phyloP scores from a whole-genome alignment of 2,113 vertebrate genomes.

The Rhizomys pruinosus region DNA sequence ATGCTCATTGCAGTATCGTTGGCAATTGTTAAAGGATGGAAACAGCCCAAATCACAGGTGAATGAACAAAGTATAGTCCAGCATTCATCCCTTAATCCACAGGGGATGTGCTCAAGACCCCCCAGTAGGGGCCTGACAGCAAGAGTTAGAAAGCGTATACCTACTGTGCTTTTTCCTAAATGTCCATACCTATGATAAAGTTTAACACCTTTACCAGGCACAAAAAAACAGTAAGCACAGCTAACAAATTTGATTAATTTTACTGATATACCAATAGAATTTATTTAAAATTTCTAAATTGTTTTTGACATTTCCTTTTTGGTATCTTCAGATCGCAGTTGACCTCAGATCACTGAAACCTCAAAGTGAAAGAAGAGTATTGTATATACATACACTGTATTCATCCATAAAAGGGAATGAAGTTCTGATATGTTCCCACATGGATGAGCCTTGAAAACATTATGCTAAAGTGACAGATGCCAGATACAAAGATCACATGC shows the following conservation, averaged over 20 bases:
- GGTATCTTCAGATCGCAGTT: background rate
- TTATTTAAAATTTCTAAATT: background rate
- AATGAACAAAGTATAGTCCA: background rate
- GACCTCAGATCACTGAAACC: background rate
- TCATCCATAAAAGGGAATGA: background rate
- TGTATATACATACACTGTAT: background rate
- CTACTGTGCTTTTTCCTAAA: no score
- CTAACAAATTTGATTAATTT: conserved; percentile 19
- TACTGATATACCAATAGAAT: background rate
- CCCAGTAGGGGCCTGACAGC: background rate
- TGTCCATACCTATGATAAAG: background rate
- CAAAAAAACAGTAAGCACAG: background rate
- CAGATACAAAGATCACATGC: background rate
- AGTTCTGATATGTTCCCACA: background rate
- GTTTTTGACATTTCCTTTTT: conserved; percentile 10
- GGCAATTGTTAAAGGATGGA: background rate
- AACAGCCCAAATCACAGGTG: background rate
- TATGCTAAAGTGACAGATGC: background rate
- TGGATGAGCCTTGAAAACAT: background rate
- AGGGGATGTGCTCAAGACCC: background rate
- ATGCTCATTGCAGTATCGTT: background rate
- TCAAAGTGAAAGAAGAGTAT: background rate
- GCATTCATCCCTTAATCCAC: background rate
- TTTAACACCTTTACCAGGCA: background rate
- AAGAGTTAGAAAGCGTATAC: background rate